These are phyloP conservation scores for Decapterus maruadsi DNA, from an alignment of 2,797 vertebrate species.

Conservation along the genomic window DNA sequence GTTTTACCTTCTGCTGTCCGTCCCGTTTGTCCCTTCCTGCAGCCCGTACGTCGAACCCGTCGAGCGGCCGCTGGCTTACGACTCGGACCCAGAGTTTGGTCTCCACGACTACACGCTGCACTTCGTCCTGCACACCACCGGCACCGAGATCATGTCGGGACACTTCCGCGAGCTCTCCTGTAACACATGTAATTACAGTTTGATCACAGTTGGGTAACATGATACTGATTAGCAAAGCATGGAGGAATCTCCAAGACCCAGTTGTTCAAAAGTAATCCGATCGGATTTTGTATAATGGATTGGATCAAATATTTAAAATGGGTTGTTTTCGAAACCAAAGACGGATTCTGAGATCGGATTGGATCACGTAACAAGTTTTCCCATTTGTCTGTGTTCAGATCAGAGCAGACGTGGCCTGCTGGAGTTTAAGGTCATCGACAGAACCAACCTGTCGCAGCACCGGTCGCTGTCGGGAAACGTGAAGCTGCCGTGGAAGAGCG, in stretches of 20 bases:
- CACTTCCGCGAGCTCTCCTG: slow-evolving; percentile 86
- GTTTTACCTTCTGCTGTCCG: background rate
- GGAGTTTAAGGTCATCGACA: slow-evolving; percentile 83
- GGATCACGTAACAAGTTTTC: too few relatives aligned
- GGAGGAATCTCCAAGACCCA: too few relatives aligned
- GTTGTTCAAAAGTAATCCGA: too few relatives aligned
- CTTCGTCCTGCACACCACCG: slow-evolving; percentile 87
- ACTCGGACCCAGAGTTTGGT: slow-evolving; percentile 85
- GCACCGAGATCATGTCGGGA: slow-evolving; percentile 83
- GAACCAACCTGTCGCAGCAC: slow-evolving; percentile 80
- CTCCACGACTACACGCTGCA: slow-evolving; percentile 89
- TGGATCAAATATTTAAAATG: too few relatives aligned
- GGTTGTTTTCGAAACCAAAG: too few relatives aligned
- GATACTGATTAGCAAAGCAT: background rate
- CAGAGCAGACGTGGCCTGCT: slow-evolving; percentile 82
- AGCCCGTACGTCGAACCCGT: slow-evolving; percentile 83
- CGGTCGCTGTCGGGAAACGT: slow-evolving; percentile 83
- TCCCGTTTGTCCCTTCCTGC: slow-evolving; percentile 29
- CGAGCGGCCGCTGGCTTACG: slow-evolving; percentile 69
- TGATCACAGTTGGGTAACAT: background rate
- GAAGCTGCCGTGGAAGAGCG: slow-evolving; percentile 87
- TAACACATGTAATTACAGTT: slow-evolving; percentile 81
- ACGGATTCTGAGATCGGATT: too few relatives aligned
- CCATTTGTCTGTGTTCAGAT: slow-evolving; percentile 70
- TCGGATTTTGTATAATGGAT: too few relatives aligned